Evolutionary conservation across 2,888 invertebrate species (phyloP).

Genomic region (Drosophila longiperda): DNA sequence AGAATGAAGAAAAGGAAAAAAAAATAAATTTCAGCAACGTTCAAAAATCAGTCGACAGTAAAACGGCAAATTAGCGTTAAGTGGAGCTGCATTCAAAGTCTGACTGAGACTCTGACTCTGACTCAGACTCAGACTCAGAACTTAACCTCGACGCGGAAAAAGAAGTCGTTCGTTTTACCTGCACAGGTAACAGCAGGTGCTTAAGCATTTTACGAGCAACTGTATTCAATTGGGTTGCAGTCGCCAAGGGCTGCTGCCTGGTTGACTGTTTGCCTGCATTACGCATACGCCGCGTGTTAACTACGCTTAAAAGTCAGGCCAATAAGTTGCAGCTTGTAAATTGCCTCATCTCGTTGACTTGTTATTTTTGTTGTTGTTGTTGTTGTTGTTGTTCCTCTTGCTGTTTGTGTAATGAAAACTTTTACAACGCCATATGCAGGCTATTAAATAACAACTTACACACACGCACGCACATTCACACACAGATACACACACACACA

Average conservation of each 20-base stretch:
- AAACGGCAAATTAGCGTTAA: conserved; percentile 77
- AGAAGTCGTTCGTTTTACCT: conserved; percentile 33
- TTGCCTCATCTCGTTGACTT: conserved; percentile 60
- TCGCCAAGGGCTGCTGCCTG: conserved; percentile 32
- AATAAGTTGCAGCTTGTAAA: conserved; percentile 71
- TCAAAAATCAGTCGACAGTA: conserved; percentile 72
- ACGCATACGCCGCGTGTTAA: conserved; percentile 78
- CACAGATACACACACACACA: conserved; percentile 22
- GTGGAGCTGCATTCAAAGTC: conserved; percentile 54
- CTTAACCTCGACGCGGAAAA: not conserved
- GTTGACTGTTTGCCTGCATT: conserved; percentile 57
- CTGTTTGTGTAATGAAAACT: conserved; percentile 80
- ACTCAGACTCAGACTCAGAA: conserved; percentile 7
- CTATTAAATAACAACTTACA: conserved; percentile 75
- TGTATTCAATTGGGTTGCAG: conserved; percentile 75
- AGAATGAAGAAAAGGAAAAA: not conserved
- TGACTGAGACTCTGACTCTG: conserved; percentile 2
- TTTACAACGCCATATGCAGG: conserved; percentile 81
- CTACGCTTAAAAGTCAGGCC: conserved; percentile 77
- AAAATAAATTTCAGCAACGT: conserved; percentile 19
- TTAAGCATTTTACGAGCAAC: conserved; percentile 79
- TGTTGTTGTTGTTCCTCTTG: conserved; percentile 48
- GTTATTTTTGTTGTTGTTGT: conserved; percentile 37
- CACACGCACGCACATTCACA: conserved; percentile 27
- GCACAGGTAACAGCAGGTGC: conserved; percentile 61